These are phyloP conservation scores for Acrossocheilus fasciatus DNA, from an alignment of 2,797 vertebrate genomes.

Conservation along the genomic window DNA sequence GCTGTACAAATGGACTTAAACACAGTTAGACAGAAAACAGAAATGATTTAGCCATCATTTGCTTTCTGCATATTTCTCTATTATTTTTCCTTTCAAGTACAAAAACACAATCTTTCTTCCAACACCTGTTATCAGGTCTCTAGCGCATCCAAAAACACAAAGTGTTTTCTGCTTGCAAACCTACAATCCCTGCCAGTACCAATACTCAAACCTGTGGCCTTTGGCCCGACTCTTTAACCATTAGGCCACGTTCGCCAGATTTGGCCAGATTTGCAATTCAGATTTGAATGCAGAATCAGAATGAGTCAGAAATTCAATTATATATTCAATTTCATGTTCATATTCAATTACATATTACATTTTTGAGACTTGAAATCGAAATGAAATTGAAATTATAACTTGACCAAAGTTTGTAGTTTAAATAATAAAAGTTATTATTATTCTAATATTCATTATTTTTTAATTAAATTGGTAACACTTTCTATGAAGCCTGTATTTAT, in stretches of 20 bases:
- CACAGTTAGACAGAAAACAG: slow-evolving; percentile 28
- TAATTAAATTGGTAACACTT: no score
- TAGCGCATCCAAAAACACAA: slow-evolving; percentile 8
- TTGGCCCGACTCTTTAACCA: no score
- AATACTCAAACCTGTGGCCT: no score
- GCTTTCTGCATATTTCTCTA: slow-evolving; percentile 42
- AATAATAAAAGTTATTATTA: no score
- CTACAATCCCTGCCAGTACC: background rate
- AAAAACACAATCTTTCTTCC: slow-evolving; percentile 26
- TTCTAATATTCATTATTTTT: no score
- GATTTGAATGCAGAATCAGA: no score
- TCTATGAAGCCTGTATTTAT: no score
- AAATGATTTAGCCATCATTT: slow-evolving; percentile 52
- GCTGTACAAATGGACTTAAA: slow-evolving; percentile 46
- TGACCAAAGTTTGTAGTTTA: no score
- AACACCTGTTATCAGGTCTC: slow-evolving; percentile 34
- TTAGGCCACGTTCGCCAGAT: background rate
- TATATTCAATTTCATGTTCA: no score
- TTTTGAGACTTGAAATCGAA: background rate
- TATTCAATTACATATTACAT: no score
- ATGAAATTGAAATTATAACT: background rate
- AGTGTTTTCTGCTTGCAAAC: background rate
- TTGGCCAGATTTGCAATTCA: no score
- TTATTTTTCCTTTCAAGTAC: slow-evolving; percentile 39
- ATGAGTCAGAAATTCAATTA: no score